Percentiles rank a stretch among this genome's conserved stretches.
Evolutionary conservation across 92 coral and sea anemone species (phyloP).

Genomic region (Meandrina meandrites): DNA sequence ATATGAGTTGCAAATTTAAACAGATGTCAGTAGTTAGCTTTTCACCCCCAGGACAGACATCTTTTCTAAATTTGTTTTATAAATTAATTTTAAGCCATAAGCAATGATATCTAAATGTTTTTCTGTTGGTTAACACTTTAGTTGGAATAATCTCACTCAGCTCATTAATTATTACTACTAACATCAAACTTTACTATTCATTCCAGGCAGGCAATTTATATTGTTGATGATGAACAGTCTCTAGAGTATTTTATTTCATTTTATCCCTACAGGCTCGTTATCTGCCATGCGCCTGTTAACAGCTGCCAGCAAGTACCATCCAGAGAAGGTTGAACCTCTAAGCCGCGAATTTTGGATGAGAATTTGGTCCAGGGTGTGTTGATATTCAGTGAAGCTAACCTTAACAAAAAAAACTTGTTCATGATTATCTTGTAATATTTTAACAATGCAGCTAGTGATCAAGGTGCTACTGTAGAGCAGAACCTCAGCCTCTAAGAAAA

Average conservation of each 20-base stretch:
- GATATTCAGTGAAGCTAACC: not conserved
- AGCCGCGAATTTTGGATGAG: constrained; percentile 84
- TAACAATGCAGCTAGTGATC: not conserved
- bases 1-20: too few species aligned
- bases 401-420: too few species aligned
- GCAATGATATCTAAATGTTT: too few species aligned
- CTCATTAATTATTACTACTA: too few species aligned
- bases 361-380: constrained; percentile 76
- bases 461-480: not conserved
- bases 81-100: too few species aligned
- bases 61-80: too few species aligned
- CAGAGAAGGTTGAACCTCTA: constrained; percentile 75
- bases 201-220: not conserved
- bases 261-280: constrained; percentile 67
- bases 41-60: too few species aligned
- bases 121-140: too few species aligned
- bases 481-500: too few species aligned
- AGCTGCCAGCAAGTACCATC: constrained; percentile 69
- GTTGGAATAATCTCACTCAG: too few species aligned
- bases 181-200: not conserved
- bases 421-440: not conserved
- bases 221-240: not conserved
- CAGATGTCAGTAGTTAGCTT: too few species aligned
- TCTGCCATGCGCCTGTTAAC: constrained; percentile 87
- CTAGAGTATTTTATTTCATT: not conserved